Conservation (phyloP, 92 coral and sea anemone genomes). For the Epizoanthus scotinus region DNA sequence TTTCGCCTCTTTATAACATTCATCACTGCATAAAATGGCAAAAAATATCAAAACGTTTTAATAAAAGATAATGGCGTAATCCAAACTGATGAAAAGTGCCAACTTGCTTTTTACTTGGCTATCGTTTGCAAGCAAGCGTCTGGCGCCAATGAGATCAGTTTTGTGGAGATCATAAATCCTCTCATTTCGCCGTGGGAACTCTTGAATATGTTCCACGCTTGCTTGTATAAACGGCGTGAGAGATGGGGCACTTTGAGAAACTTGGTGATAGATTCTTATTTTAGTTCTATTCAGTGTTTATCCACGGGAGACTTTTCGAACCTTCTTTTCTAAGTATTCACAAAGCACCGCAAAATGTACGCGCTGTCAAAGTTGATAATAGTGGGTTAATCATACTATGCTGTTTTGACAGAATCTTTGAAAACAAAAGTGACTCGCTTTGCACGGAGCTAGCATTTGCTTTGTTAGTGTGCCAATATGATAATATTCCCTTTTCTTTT, state of each 20-base stretch:
- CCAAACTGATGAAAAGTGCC: not conserved
- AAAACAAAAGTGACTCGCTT: not conserved
- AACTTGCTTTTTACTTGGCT: not conserved
- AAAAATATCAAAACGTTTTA: no score
- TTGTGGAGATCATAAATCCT: not conserved
- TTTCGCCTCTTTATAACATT: no score
- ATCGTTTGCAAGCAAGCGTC: constrained; percentile 3
- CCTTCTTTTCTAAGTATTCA: not conserved
- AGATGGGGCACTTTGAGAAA: not conserved
- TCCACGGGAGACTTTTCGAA: constrained; percentile 1
- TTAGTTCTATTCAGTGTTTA: not conserved
- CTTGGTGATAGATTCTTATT: not conserved
- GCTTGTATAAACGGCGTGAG: not conserved
- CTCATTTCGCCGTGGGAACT: constrained; percentile 30
- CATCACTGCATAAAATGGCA: no score
- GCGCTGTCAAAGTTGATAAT: constrained; percentile 8
- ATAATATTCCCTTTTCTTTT: not conserved
- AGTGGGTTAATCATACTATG: not conserved
- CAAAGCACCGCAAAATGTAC: constrained; percentile 14
- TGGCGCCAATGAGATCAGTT: constrained; percentile 7
- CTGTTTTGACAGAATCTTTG: constrained; percentile 24
- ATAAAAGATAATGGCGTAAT: no score
- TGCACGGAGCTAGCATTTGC: not conserved
- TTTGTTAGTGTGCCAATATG: constrained; percentile 28
- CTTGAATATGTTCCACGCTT: not conserved